Percentiles rank a stretch among this genome's conserved stretches.
Evolutionary conservation across 2,888 invertebrate genomes (phyloP).

Genomic region (Chouioia cunea): DNA sequence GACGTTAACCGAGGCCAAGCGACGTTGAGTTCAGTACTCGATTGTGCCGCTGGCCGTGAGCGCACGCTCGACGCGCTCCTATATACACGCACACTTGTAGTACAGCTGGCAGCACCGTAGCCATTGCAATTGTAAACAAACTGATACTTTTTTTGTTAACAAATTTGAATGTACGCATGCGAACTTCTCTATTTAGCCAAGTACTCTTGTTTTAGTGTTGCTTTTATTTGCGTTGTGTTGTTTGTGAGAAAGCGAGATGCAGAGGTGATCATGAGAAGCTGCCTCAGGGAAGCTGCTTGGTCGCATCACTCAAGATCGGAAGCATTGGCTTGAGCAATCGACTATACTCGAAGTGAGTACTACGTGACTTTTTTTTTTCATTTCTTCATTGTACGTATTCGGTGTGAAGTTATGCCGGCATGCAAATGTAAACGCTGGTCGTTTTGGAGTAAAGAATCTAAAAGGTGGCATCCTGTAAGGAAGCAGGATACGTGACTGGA

Average conservation of each 20-base stretch:
- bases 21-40: conserved; percentile 24
- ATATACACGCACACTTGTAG: background rate
- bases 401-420: too few species aligned
- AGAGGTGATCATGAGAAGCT: conserved; percentile 14
- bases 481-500: too few species aligned
- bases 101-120: conserved; percentile 34
- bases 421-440: too few species aligned
- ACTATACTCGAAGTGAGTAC: too few species aligned
- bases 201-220: too few species aligned
- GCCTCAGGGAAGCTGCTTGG: conserved; percentile 8
- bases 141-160: background rate
- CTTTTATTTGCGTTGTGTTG: background rate
- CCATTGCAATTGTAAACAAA: conserved; percentile 27
- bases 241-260: conserved; percentile 10
- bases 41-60: conserved; percentile 24
- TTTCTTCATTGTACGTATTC: too few species aligned
- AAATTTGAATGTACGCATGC: background rate
- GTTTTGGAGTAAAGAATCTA: too few species aligned
- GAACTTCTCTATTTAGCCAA: too few species aligned
- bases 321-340: conserved; percentile 14
- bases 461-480: too few species aligned
- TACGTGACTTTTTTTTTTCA: too few species aligned
- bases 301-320: conserved; percentile 2
- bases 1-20: conserved; percentile 12
- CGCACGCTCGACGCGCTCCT: conserved; percentile 10